Percentiles rank a stretch among this genome's conserved stretches.
Evolutionary conservation across 2,888 invertebrate species (phyloP).

Genomic region (Drosophila macrospina): DNA sequence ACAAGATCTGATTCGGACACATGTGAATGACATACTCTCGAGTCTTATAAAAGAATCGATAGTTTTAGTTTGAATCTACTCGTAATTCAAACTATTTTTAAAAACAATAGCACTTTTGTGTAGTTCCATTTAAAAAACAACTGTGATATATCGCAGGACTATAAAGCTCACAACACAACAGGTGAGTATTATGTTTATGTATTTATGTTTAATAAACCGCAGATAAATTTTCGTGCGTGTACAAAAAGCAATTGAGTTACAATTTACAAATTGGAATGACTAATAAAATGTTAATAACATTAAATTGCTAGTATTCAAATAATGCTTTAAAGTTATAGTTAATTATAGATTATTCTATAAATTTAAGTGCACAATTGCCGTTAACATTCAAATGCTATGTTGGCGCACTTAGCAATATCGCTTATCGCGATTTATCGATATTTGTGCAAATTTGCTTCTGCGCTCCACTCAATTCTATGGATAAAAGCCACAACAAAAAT

Average conservation of each 20-base stretch:
- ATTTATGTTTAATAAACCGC: too few relatives aligned
- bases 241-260: too few relatives aligned
- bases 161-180: too few relatives aligned
- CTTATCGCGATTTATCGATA: constrained; percentile 32
- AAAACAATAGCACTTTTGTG: neutral
- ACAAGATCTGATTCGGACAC: neutral
- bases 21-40: constrained; percentile 36
- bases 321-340: too few relatives aligned
- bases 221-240: too few relatives aligned
- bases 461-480: constrained; percentile 5
- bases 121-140: neutral
- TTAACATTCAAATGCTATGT: constrained; percentile 28
- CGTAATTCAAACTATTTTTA: neutral
- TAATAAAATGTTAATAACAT: too few relatives aligned
- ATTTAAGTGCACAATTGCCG: neutral
- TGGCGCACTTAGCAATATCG: constrained; percentile 12
- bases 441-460: constrained; percentile 9
- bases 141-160: neutral
- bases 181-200: too few relatives aligned
- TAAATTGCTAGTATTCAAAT: too few relatives aligned
- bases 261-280: too few relatives aligned
- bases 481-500: constrained; percentile 19
- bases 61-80: neutral
- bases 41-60: constrained; percentile 9
- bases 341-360: too few relatives aligned